Percentiles rank a stretch among this genome's conserved stretches.
Conservation (phyloP, 2,888 invertebrate species). For the Heterodera filipjevi region DNA sequence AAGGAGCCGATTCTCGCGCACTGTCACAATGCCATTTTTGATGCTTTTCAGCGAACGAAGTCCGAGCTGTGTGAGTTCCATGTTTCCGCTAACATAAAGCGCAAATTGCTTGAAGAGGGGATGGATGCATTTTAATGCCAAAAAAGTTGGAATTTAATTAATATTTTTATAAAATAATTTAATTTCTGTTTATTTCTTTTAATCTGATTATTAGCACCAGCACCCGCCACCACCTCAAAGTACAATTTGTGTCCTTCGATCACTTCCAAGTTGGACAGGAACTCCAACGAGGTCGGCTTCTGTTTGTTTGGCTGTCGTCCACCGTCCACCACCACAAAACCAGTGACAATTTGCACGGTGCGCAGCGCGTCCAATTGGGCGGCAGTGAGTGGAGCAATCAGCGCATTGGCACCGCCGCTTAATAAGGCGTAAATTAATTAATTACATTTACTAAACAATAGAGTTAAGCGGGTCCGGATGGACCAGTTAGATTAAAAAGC, state of each 20-base stretch:
- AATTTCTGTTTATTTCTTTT: constrained; percentile 5
- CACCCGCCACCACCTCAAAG: constrained; percentile 49
- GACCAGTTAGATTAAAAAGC: too few species aligned
- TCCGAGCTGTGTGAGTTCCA: constrained; percentile 1
- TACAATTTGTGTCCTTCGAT: constrained; percentile 76
- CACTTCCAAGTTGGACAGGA: constrained; percentile 79
- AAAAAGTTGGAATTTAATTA: not conserved
- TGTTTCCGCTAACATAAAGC: not conserved
- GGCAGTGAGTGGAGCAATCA: constrained; percentile 37
- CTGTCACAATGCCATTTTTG: constrained; percentile 71
- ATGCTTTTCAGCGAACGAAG: constrained; percentile 28
- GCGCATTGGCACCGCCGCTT: not conserved
- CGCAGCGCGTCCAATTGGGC: constrained; percentile 52
- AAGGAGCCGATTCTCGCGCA: constrained; percentile 84
- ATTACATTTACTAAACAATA: too few species aligned
- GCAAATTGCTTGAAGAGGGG: constrained; percentile 9
- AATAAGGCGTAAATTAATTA: not conserved
- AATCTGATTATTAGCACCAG: too few species aligned
- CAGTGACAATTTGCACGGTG: constrained; percentile 54
- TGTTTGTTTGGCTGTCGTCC: constrained; percentile 23
- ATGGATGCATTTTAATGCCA: not conserved
- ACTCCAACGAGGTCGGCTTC: constrained; percentile 46
- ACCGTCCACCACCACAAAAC: constrained; percentile 49
- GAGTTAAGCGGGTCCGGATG: too few species aligned
- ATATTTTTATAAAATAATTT: too few species aligned